Base-by-base conservation (phyloP, 2,797 vertebrate species). In the Kryptopterus vitreolus region DNA sequence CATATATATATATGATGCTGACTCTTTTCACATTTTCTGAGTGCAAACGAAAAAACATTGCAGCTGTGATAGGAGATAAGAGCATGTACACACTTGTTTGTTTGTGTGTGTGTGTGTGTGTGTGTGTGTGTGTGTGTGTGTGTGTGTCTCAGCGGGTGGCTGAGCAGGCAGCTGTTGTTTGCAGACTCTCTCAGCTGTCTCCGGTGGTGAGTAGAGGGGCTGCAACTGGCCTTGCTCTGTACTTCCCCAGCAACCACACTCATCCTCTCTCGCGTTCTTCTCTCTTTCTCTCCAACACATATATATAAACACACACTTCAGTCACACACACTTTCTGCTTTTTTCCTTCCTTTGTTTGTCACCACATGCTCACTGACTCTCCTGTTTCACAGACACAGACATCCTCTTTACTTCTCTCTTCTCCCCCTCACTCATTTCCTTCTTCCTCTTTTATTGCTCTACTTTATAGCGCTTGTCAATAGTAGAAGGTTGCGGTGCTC, bases 151-250 rank as follows among this genome's bases (percentile, higher is more conserved):
- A 53, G 50, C n/a, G 13, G 77, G 78, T 70, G 63, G 53, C 38
- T 5, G 72, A 35, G 65, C 48, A 57, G 61, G 53, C 82, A 81
- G 82, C 79, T 84, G 82, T 77, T 78, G 69, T 84, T 70, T 29
- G 79, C 82, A 84, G 68, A 33, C 79, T 24, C 31, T 79, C 77
- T 79, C 77, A 70, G 83, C 79, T 81, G 83, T 76, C 79, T 81
- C 83, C n/a, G 76, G 76, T 50, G 59, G 50, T 35, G 78, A 83
- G 57, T 35, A 22, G 68, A 71, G 43, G 61, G 26, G 58, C 73
- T 65, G 68, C 66, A 80, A 72, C 70, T 78, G 70, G 70, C 79
- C 76, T 77, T 43, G 50, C 72, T 78, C 46, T 55, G 57, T 74
- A 70, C 53, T 58, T 83, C 52, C 53, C 46, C 59, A 33, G 71